Percentiles rank a stretch among this genome's conserved stretches.
Evolutionary conservation across 2,797 vertebrate genomes (phyloP).

Genomic region (Cygnus olor): DNA sequence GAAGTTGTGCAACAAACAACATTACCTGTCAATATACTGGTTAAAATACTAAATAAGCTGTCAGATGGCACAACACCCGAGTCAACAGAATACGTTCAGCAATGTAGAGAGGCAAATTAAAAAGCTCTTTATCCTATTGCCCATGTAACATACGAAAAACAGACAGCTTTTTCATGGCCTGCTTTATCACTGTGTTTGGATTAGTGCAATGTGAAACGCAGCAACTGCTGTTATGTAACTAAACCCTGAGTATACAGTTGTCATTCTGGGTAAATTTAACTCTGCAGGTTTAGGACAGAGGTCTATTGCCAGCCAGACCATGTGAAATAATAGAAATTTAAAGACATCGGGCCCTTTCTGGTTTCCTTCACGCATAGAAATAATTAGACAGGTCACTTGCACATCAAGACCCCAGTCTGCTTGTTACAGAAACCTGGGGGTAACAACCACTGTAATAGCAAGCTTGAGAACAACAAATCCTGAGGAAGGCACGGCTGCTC

Average conservation of each 20-base stretch:
- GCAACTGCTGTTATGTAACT: conserved; percentile 82
- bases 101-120: not conserved
- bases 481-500: conserved; percentile 52
- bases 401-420: not conserved
- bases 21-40: conserved; percentile 28
- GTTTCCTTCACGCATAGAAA: not conserved
- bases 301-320: conserved; percentile 70
- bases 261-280: conserved; percentile 84
- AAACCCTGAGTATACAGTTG: conserved; percentile 81
- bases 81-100: conserved; percentile 31
- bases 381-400: not conserved
- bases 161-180: conserved; percentile 63
- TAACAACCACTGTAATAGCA: not conserved
- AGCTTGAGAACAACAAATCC: conserved; percentile 40
- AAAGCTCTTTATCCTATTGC: conserved; percentile 56
- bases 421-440: not conserved
- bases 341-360: conserved; percentile 45
- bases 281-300: conserved; percentile 80
- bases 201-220: conserved; percentile 74
- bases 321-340: conserved; percentile 70
- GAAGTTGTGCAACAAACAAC: conserved; percentile 46
- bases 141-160: conserved; percentile 10
- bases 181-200: conserved; percentile 73
- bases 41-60: conserved; percentile 51
- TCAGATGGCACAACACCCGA: conserved; percentile 9